These are phyloP conservation scores for Coregonus clupeaformis DNA, from an alignment of 2,113 vertebrate species.

Conservation along the genomic window DNA sequence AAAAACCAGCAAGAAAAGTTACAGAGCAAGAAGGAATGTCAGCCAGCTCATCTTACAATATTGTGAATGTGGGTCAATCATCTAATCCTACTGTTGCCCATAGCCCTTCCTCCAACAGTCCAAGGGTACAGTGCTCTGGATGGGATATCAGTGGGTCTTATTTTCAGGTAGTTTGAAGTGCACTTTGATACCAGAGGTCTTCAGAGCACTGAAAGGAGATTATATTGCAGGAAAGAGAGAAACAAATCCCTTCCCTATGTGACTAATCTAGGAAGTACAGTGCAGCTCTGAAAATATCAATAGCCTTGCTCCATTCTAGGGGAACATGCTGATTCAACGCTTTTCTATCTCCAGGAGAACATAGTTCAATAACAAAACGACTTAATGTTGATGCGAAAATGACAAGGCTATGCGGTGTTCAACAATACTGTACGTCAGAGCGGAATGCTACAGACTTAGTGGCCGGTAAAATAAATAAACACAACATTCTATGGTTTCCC, in stretches of 20 bases:
- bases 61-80: not conserved
- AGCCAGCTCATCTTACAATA: not conserved
- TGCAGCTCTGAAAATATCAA: slow-evolving; percentile 61
- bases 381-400: slow-evolving; percentile 47
- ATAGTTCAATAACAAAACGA: slow-evolving; percentile 58
- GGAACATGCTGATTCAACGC: slow-evolving; percentile 52
- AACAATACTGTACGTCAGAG: slow-evolving; percentile 26
- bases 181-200: slow-evolving; percentile 22
- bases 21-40: slow-evolving; percentile 1
- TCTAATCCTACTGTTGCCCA: slow-evolving; percentile 2
- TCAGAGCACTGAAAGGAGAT: slow-evolving; percentile 13
- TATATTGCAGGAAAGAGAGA: slow-evolving; percentile 28
- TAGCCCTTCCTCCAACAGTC: not conserved
- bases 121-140: slow-evolving; percentile 2
- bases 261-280: slow-evolving; percentile 45
- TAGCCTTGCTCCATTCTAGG: slow-evolving; percentile 51
- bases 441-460: not conserved
- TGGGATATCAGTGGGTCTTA: not conserved
- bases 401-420: slow-evolving; percentile 32
- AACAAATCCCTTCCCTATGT: slow-evolving; percentile 37
- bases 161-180: slow-evolving; percentile 1
- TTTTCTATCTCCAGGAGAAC: slow-evolving; percentile 56
- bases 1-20: slow-evolving; percentile 27
- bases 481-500: not conserved
- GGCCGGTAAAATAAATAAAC: not conserved